Evolutionary conservation across 2,797 vertebrate species (phyloP).

Genomic region (Enteromius unitaeniatus): DNA sequence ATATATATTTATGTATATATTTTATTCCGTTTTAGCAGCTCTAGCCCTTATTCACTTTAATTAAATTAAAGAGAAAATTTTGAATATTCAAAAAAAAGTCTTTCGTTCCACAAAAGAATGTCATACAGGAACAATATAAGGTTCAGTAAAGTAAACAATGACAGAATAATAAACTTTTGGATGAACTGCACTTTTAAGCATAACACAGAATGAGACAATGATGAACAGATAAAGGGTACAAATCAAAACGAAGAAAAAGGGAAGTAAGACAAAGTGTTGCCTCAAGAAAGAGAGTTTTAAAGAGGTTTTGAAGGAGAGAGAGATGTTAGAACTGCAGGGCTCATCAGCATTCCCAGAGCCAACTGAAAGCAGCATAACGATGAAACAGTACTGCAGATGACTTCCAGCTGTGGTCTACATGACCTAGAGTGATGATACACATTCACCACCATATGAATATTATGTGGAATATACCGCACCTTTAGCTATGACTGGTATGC

Average conservation of each 20-base stretch:
- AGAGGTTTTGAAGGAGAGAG: conserved; percentile 1
- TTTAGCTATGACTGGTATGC: neutral
- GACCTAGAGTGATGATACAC: conserved; percentile 8
- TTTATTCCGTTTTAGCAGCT: neutral
- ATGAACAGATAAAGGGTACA: neutral
- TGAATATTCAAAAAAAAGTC: too few relatives aligned
- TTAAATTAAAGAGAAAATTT: neutral
- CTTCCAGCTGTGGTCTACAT: conserved; percentile 47
- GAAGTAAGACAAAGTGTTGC: neutral
- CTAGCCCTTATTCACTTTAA: neutral
- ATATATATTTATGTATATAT: neutral
- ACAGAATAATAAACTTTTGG: neutral
- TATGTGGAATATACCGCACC: neutral
- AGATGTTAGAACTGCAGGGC: conserved; percentile 6
- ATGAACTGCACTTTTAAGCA: neutral
- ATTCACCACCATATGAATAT: neutral
- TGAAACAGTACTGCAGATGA: conserved; percentile 42
- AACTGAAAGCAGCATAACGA: conserved; percentile 51
- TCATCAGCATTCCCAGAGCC: conserved; percentile 52
- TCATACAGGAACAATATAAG: neutral
- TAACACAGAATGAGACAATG: neutral
- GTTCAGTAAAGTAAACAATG: neutral
- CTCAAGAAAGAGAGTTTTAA: neutral
- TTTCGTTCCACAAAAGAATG: neutral
- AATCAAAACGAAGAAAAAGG: conserved; percentile 20